phyloP scores from a whole-genome alignment of 2,888 invertebrate species.

The Zeuzera pyrina region DNA sequence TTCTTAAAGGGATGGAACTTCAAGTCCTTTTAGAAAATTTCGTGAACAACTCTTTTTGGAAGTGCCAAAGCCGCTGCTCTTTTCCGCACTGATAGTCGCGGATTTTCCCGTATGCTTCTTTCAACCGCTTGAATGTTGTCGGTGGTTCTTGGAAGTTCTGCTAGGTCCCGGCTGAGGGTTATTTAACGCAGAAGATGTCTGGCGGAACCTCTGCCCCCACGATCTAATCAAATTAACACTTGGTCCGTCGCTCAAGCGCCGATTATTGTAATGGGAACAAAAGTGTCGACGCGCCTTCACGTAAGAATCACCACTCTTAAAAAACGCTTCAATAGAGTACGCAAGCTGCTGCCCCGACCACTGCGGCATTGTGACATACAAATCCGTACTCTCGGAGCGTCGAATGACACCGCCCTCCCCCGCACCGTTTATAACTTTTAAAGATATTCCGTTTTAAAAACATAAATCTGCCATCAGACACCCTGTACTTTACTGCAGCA shows the following conservation, averaged over 20 bases:
- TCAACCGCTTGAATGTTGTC: conserved; percentile 2
- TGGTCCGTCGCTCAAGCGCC: neutral
- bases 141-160: conserved; percentile 1
- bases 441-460: too few relatives aligned
- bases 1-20: too few relatives aligned
- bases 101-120: conserved; percentile 1
- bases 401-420: too few relatives aligned
- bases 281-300: neutral
- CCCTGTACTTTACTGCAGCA: too few relatives aligned
- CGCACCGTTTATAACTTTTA: too few relatives aligned
- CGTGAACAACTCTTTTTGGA: conserved; percentile 7
- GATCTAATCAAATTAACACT: neutral
- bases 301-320: neutral
- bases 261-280: neutral
- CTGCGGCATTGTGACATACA: neutral
- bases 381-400: too few relatives aligned
- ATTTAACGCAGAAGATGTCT: conserved; percentile 6
- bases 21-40: conserved; percentile 13
- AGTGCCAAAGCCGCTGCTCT: conserved; percentile 1
- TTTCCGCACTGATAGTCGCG: neutral
- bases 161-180: conserved; percentile 11
- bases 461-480: too few relatives aligned
- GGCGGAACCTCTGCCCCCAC: neutral
- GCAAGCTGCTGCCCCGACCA: too few relatives aligned
- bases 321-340: too few relatives aligned